Base-by-base conservation (phyloP, 2,888 invertebrate genomes). In the Nebria salina region DNA sequence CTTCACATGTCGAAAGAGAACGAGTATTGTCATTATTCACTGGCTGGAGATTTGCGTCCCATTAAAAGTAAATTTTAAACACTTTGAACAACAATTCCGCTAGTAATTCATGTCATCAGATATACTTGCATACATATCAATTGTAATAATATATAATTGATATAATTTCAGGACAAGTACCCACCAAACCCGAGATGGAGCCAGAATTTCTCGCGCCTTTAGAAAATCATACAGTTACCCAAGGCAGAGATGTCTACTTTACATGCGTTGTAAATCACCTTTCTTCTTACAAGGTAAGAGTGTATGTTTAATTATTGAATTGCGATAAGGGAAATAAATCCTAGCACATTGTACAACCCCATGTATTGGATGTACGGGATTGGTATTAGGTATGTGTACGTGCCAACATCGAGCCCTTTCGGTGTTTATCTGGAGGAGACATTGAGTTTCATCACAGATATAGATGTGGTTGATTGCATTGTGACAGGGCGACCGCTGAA, bases 191-290 rank as follows among this genome's bases (percentile, higher is more conserved):
- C 77, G 93, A 92, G 86, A 65, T 81, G 76, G 92, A 92, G 85
- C 97, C 97, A 4, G 94, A 95, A 88, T 97, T 97, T 89, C 91
- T 96, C 85, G 94, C 94, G 84, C 94, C 95, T 80, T 89, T 97
- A 87, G 95, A 95, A 87, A 97, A 97, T 89, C 93, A 95, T 87
- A 97, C 96, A 68, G 95, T 96, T 82, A 94, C 95, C 78, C 95
- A 95, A 89, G 97, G 97, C 81, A 91, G 97, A 77, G 96, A 97
- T 88, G 94, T 96, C 82, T 94, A 93, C 87, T 96, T 97, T 89
- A 96, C 96, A 76, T 97, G 97, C 88, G 94, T 96, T 85, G 97
- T 97, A 87, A 96, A 96, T 90, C 95, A 97, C 89, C 93, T 97
- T 85, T 95, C 95, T 84, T 91, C 93, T 87, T 96, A 96, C 89